These are phyloP conservation scores for Aplodontia rufa DNA, from an alignment of 2,113 vertebrate genomes.

Conservation along the genomic window DNA sequence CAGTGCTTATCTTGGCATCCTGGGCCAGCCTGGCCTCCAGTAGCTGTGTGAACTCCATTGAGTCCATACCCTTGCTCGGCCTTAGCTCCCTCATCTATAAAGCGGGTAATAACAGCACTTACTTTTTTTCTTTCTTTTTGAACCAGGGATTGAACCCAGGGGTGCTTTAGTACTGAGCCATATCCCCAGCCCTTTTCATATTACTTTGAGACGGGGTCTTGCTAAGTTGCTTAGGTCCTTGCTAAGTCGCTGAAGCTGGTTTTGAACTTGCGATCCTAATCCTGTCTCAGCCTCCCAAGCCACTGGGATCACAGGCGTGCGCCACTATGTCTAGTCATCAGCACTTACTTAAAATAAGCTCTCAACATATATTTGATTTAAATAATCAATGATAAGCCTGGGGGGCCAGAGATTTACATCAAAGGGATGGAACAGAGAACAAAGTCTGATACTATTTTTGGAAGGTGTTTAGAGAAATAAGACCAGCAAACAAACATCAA, in stretches of 20 bases:
- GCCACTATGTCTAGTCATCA: too few relatives aligned
- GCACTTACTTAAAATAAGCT: neutral
- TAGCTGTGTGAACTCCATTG: fast-evolving
- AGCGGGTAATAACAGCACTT: neutral
- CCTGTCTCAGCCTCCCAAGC: too few relatives aligned
- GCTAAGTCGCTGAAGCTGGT: too few relatives aligned
- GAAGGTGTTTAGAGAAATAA: neutral
- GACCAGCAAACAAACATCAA: neutral
- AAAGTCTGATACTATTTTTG: neutral
- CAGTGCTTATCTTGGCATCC: neutral
- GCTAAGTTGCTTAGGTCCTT: too few relatives aligned
- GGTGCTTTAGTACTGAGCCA: too few relatives aligned
- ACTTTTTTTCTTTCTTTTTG: too few relatives aligned
- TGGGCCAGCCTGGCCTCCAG: too few relatives aligned
- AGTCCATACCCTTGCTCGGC: neutral
- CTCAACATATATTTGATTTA: neutral
- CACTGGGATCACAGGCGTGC: too few relatives aligned
- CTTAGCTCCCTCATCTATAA: neutral
- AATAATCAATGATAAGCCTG: neutral
- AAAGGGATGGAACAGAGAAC: neutral
- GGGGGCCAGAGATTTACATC: neutral
- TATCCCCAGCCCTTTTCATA: too few relatives aligned
- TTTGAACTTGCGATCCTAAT: too few relatives aligned
- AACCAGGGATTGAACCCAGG: too few relatives aligned
- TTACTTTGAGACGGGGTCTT: too few relatives aligned